Evolutionary conservation across 2,888 invertebrate species (phyloP).

Genomic region (Archaeoteleia sp.): DNA sequence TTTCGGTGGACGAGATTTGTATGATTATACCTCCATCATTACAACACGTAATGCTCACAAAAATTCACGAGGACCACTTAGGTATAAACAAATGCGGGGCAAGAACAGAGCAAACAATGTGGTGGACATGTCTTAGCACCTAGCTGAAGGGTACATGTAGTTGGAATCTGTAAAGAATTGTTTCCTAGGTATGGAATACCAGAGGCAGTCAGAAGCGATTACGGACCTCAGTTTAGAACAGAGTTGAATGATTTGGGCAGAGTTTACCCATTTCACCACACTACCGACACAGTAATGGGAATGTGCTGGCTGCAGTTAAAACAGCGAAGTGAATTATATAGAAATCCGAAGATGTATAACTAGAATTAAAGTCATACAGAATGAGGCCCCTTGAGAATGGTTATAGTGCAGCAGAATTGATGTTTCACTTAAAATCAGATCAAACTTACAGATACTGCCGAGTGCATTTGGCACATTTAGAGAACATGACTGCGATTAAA

Average conservation of each 20-base stretch:
- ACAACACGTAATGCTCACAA: too few species aligned
- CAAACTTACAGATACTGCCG: conserved; percentile 18
- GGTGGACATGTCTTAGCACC: too few species aligned
- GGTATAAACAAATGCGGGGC: too few species aligned
- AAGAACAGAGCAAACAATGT: too few species aligned
- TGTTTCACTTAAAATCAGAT: conserved; percentile 35
- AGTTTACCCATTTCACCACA: conserved; percentile 48
- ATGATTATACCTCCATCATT: too few species aligned
- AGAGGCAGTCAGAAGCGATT: conserved; percentile 14
- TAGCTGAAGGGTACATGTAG: too few species aligned
- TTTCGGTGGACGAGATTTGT: too few species aligned
- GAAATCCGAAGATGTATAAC: conserved; percentile 28
- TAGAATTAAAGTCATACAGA: conserved; percentile 18
- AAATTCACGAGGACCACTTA: too few species aligned
- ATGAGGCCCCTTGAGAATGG: conserved; percentile 40
- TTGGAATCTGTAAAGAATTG: conserved; percentile 16
- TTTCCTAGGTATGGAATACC: conserved; percentile 23
- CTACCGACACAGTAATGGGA: conserved; percentile 51
- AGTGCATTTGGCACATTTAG: conserved; percentile 14
- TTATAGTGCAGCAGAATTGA: conserved; percentile 32
- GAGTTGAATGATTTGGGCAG: too few species aligned
- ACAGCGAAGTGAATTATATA: conserved; percentile 43
- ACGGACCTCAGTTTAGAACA: conserved; percentile 44
- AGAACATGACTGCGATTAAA: too few species aligned
- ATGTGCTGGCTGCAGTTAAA: conserved; percentile 49